These are phyloP conservation scores for Pyrgus malvae DNA, from an alignment of 2,888 invertebrate genomes.

Conservation along the genomic window DNA sequence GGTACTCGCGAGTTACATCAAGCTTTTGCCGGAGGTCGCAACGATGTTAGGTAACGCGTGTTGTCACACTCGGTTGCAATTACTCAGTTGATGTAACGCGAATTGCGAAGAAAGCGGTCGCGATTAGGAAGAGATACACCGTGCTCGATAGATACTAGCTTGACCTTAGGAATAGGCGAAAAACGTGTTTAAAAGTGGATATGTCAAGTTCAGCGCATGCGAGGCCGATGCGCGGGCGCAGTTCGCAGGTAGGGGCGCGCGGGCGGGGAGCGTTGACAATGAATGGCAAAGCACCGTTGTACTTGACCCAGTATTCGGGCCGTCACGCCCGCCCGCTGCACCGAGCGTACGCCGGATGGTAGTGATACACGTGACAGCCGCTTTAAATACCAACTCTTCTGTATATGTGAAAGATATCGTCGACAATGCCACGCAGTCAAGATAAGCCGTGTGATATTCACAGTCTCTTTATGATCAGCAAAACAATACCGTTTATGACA, in stretches of 20 bases:
- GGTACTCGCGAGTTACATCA: slow-evolving; percentile 57
- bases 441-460: slow-evolving; percentile 24
- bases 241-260: slow-evolving; percentile 35
- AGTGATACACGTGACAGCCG: slow-evolving; percentile 22
- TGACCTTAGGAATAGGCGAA: slow-evolving; percentile 58
- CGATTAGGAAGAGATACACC: slow-evolving; percentile 4
- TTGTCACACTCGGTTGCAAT: slow-evolving; percentile 74
- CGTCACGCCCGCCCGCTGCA: slow-evolving; percentile 57
- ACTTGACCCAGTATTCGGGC: slow-evolving; percentile 77
- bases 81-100: slow-evolving; percentile 61
- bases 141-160: slow-evolving; percentile 27
- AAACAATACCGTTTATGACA: slow-evolving; percentile 47
- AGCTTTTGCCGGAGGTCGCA: slow-evolving; percentile 57
- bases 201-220: slow-evolving; percentile 76
- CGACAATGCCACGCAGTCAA: slow-evolving; percentile 13
- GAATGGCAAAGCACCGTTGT: slow-evolving; percentile 80
- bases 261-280: slow-evolving; percentile 62
- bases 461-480: slow-evolving; percentile 27
- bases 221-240: slow-evolving; percentile 60
- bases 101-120: slow-evolving; percentile 15
- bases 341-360: slow-evolving; percentile 33
- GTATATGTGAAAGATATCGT: background rate
- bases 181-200: slow-evolving; percentile 64
- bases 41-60: slow-evolving; percentile 69
- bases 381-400: slow-evolving; percentile 11